Conservation (phyloP, 2,113 vertebrate species). For the Puntigrus tetrazona region DNA sequence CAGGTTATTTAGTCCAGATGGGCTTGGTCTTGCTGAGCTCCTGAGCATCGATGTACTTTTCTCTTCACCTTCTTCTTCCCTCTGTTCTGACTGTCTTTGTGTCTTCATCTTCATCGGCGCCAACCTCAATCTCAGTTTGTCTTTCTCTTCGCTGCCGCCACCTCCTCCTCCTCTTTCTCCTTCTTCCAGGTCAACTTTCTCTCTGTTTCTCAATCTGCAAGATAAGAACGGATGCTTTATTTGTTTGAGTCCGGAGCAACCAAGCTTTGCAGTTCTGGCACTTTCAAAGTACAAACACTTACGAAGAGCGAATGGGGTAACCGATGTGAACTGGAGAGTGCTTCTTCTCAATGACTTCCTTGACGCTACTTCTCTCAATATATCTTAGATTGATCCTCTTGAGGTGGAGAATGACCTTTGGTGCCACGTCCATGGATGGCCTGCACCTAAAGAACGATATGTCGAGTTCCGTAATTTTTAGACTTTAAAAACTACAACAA, state of each 20-base stretch:
- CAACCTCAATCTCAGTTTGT: constrained; percentile 81
- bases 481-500: neutral
- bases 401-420: constrained; percentile 75
- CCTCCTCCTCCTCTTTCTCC: constrained; percentile 80
- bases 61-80: constrained; percentile 84
- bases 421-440: constrained; percentile 75
- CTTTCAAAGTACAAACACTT: constrained; percentile 60
- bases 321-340: constrained; percentile 86
- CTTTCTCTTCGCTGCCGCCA: constrained; percentile 77
- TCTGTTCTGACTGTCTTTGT: constrained; percentile 73
- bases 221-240: too few relatives aligned
- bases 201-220: constrained; percentile 88
- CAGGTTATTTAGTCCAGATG: constrained; percentile 94
- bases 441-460: constrained; percentile 51
- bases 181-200: constrained; percentile 90
- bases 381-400: constrained; percentile 82
- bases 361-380: constrained; percentile 75
- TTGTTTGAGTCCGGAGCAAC: too few relatives aligned
- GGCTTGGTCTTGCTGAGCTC: constrained; percentile 83
- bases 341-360: constrained; percentile 83
- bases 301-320: constrained; percentile 82
- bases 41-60: constrained; percentile 82
- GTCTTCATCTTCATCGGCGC: constrained; percentile 80
- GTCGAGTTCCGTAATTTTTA: neutral
- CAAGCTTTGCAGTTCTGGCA: neutral